phyloP scores from a whole-genome alignment of 2,888 invertebrate genomes.

The Acleris cristana region DNA sequence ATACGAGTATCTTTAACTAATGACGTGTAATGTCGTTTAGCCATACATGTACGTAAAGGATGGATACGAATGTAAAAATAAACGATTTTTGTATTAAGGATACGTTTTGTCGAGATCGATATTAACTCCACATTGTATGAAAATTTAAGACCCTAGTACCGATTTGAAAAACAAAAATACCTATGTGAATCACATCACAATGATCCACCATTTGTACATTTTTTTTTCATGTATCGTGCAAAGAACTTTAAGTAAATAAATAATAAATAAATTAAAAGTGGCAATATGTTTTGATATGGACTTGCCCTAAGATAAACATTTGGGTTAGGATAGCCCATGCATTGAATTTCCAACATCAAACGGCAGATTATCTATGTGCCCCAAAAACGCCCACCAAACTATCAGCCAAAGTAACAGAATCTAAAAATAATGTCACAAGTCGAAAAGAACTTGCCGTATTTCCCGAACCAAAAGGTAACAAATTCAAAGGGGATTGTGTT shows the following conservation, averaged over 20 bases:
- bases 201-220: too few species aligned
- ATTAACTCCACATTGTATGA: too few species aligned
- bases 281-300: neutral
- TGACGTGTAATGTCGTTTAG: conserved; percentile 55
- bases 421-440: neutral
- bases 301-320: conserved; percentile 5
- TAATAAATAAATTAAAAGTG: too few species aligned
- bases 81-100: neutral
- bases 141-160: too few species aligned
- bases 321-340: neutral
- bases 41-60: conserved; percentile 14
- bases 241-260: too few species aligned
- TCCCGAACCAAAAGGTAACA: conserved; percentile 50
- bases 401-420: too few species aligned
- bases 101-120: too few species aligned
- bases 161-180: too few species aligned
- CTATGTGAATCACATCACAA: too few species aligned
- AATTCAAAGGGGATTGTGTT: conserved; percentile 66
- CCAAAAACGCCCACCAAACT: too few species aligned
- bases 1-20: conserved; percentile 61
- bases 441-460: neutral
- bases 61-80: conserved; percentile 18
- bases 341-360: neutral
- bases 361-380: too few species aligned
- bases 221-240: too few species aligned